Base-by-base conservation (phyloP, 2,888 invertebrate species). In the Cosmia trapezina region DNA sequence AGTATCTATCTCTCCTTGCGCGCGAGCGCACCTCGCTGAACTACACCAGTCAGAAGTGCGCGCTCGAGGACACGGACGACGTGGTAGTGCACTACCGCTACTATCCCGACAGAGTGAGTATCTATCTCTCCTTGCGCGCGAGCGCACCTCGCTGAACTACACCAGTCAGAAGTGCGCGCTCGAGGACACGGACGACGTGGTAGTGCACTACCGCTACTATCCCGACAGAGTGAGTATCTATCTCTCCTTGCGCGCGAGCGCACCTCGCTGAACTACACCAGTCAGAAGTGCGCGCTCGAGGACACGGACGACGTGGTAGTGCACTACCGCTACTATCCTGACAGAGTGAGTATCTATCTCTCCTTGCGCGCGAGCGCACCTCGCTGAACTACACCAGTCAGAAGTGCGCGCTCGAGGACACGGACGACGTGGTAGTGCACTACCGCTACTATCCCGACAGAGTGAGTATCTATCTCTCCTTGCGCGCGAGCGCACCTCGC, bases 21-120 rank as follows among this genome's bases (percentile, higher is more conserved):
- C 94, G 0, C 95, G 95, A 95, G 79, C 81, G 96, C 0, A 96
- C 96, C 0, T 94, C 95, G 0, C 91, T 94, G 14, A 95, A 95
- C 87, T 95, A 95, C 80, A 96, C 95, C 3, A 89, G 88, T 3
- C 78, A 85, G 43, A 93, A 91, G 43, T 96, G 96, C 45, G 90
- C 95, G 0, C 81, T 95, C 0, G 96, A 95, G 54, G 95, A 95
- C 65, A 94, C 95, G 0, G 94, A 94, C 2, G 95, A 95, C 51
- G 95, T 96, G 0, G 94, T 96, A 0, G 95, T 96, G 0, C 96
- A 96, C 74, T 96, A 94, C 79, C 87, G 96, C 62, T 96, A 96
- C 78, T 96, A 96, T 67, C 95, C 95, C 0, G 96, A 96, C 33
- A 90, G 93, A 86, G 96, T 96, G 53, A 88, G 61, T 61, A 61